Evolutionary conservation across 2,797 vertebrate species (phyloP), one percentile per base, ranked within the genome.

Genomic region (Gymnodraco acuticeps): DNA sequence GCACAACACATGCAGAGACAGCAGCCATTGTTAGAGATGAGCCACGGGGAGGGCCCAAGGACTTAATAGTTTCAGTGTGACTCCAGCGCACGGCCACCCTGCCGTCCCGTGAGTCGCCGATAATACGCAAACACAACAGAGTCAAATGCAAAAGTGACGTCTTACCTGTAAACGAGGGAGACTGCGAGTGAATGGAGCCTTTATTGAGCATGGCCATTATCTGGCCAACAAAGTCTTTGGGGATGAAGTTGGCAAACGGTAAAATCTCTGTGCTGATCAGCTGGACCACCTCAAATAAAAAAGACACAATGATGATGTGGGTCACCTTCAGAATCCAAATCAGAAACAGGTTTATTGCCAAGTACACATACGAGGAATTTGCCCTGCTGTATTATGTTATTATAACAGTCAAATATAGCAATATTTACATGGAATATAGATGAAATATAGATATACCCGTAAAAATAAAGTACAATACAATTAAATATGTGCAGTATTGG

Each of bases 141-240:
- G 33, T 61, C 13, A 47, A 43, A 51, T 55, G 45, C n/a, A 43
- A 52, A 46, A 69, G 41, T 43, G 31, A 4, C 5, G 38, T 38
- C 48, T 78, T 94, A 99, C 98, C 98, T 95, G 98, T 99, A 91
- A 99, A 99, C 0, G 98, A 99, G 47, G 98, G 96, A 1, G 98
- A 97, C 89, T 99, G 98, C 10, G 98, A 99, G 91, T 99, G 98
- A 92, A 99, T 99, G 52, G 98, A 99, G 31, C 98, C 98, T 93
- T 96, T 97, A 88, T 99, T 99, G 67, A 99, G 96, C 98, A 99
- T 99, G n/a, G 97, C 94, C 98, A 99, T 99, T 87, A 99, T 99
- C 79, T 98, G 97, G 68, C 96, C 96, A 68, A 99, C 98, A 93
- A 99, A 99, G 85, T 99, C 98, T 96, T 98, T 99, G 86, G 98